phyloP scores from a whole-genome alignment of 1,140 invertebrate species.

The Artemia franciscana region DNA sequence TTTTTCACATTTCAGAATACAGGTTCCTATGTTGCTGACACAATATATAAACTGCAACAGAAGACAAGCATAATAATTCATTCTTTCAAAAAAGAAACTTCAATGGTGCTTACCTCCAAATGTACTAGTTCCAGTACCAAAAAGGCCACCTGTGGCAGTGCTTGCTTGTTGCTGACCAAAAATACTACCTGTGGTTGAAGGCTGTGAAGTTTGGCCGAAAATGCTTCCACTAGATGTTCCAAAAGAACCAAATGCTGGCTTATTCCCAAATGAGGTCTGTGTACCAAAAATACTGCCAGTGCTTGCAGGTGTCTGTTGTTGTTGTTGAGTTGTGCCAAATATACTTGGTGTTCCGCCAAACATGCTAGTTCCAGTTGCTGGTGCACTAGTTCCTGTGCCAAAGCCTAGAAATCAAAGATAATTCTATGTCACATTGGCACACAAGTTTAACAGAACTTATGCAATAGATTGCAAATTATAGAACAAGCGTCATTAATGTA shows the following conservation, averaged over 20 bases:
- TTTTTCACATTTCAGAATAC: too few relatives aligned
- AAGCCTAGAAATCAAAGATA: too few relatives aligned
- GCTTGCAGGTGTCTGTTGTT: not conserved
- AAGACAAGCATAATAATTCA: too few relatives aligned
- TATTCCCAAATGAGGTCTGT: not conserved
- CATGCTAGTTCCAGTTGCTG: not conserved
- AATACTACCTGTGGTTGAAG: not conserved
- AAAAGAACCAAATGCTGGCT: not conserved
- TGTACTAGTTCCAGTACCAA: not conserved
- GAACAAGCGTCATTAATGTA: too few relatives aligned
- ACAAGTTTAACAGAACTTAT: too few relatives aligned
- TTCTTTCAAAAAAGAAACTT: too few relatives aligned
- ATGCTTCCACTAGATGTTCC: not conserved
- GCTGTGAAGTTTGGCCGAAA: not conserved
- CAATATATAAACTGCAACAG: too few relatives aligned
- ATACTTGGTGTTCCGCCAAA: not conserved
- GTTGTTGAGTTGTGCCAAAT: not conserved
- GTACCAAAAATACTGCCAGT: not conserved
- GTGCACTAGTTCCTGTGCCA: not conserved
- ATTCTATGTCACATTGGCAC: too few relatives aligned
- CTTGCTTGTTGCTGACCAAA: not conserved
- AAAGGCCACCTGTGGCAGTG: not conserved
- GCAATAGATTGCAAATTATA: too few relatives aligned
- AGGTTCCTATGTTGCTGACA: too few relatives aligned
- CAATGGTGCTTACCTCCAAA: not conserved